Base-by-base conservation (phyloP, 2,797 vertebrate genomes). In the Yasuhikotakia modesta region DNA sequence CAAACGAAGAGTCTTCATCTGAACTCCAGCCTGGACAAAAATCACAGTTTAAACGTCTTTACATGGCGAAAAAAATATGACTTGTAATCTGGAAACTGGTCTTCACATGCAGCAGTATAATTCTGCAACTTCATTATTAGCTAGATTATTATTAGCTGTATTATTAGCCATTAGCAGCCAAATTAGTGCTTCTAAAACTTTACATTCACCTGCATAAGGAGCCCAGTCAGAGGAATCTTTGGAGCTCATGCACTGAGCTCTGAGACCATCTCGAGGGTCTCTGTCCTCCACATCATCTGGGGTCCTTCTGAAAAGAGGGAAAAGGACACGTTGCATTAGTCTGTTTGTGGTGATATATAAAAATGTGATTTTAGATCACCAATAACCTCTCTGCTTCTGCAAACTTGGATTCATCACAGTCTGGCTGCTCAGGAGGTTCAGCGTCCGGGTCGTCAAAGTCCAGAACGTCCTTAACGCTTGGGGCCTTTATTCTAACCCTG, bases 401-500 rank as follows among this genome's bases (percentile, higher is more conserved):
- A 24, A 78, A 71, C 70, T 89, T 85, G 46, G 75, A 81, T 10
- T 87, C 76, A 17, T 92, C 90, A 71, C 86, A 87, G 71, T 82
- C 90, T 63, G 81, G 52, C 0, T 58, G 66, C 66, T 85, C 73
- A 1, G 78, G 53, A 17, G 84, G 27, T 48, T 90, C 82, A 13
- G 82, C 72, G 30, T 83, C 81, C 48, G 85, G 73, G 16, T 81
- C 84, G 58, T 93, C 88, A 35, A 94, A 86, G 76, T 95, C 88
- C 0, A 95, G 86, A 68, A 93, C 65, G 0, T 93, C 92, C 64
- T 89, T 95, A 53, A 91, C 79, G 0, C 93, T 88, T 0, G 94
- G 94, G 0, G 94, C 91, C 86, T 96, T 96, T 76, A 96, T 94
- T 52, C 94, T 91, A 16, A 95, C 93, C 4, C 90, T 88, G 21